A percentile compares a stretch with the other conserved stretches of the same genome.
Conservation (phyloP, 2,888 invertebrate species). For the Brachypalpus laphriformis region DNA sequence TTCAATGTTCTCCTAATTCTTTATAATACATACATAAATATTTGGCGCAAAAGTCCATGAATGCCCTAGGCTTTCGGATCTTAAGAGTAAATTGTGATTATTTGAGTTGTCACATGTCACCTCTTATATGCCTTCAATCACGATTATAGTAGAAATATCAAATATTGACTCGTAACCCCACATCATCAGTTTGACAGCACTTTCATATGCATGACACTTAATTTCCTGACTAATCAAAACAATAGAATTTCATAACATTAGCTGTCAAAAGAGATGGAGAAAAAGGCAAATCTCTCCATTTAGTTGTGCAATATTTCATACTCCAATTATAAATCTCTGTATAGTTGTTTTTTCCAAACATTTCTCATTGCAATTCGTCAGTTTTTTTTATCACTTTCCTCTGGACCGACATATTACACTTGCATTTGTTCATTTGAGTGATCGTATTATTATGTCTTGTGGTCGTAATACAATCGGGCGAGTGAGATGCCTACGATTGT, state of each 20-base stretch:
- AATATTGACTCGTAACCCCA: too few species aligned
- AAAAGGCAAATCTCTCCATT: slow-evolving; percentile 3
- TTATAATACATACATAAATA: too few species aligned
- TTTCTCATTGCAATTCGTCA: slow-evolving; percentile 33
- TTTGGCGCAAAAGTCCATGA: not conserved
- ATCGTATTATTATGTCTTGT: slow-evolving; percentile 46
- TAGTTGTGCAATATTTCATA: slow-evolving; percentile 22
- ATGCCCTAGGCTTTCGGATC: too few species aligned
- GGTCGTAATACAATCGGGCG: slow-evolving; percentile 38
- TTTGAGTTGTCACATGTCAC: too few species aligned
- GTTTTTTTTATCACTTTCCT: slow-evolving; percentile 13
- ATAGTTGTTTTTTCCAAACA: not conserved
- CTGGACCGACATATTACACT: slow-evolving; percentile 27
- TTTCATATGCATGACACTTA: not conserved
- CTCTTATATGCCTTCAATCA: too few species aligned
- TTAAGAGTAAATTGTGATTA: too few species aligned
- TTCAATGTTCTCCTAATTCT: not conserved
- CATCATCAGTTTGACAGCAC: not conserved
- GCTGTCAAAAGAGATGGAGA: not conserved
- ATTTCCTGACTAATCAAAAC: not conserved
- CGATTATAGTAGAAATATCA: not conserved
- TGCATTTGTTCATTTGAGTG: slow-evolving; percentile 42
- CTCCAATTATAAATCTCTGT: slow-evolving; percentile 28
- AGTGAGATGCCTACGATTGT: slow-evolving; percentile 45
- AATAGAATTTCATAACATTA: not conserved